These are phyloP conservation scores for Crotalus helleri DNA, from an alignment of 2,113 vertebrate species.

Conservation along the genomic window DNA sequence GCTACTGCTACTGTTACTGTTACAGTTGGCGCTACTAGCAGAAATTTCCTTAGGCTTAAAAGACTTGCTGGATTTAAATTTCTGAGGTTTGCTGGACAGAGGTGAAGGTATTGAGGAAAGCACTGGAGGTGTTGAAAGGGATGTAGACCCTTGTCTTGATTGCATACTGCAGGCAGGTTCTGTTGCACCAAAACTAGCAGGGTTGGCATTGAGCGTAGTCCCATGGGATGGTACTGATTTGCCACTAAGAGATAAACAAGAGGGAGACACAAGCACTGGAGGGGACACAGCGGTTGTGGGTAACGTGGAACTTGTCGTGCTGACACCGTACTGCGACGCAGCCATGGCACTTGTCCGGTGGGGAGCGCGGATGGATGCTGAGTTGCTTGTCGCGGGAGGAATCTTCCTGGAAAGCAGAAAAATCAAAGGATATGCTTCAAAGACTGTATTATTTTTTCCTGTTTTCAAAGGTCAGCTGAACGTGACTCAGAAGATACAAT, in stretches of 20 bases:
- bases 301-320: slow-evolving; percentile 78
- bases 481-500: background rate
- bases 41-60: slow-evolving; percentile 84
- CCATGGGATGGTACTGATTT: slow-evolving; percentile 88
- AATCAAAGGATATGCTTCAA: background rate
- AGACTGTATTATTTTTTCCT: background rate
- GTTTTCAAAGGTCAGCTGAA: background rate
- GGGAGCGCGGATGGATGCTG: slow-evolving; percentile 72
- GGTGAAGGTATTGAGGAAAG: slow-evolving; percentile 87
- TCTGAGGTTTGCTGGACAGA: slow-evolving; percentile 87
- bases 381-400: slow-evolving; percentile 84
- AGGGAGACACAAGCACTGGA: slow-evolving; percentile 68
- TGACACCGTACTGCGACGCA: slow-evolving; percentile 73
- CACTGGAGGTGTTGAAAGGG: slow-evolving; percentile 93
- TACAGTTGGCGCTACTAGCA: slow-evolving; percentile 76
- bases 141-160: slow-evolving; percentile 91
- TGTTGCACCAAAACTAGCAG: slow-evolving; percentile 76
- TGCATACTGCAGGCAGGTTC: slow-evolving; percentile 89
- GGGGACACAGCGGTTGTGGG: slow-evolving; percentile 78
- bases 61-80: slow-evolving; percentile 88
- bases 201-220: slow-evolving; percentile 91
- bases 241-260: slow-evolving; percentile 79
- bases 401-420: slow-evolving; percentile 82
- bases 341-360: slow-evolving; percentile 83
- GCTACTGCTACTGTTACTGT: slow-evolving; percentile 74